These are phyloP conservation scores for Pontoporia blainvillei DNA, from an alignment of 2,113 vertebrate genomes.

Conservation along the genomic window DNA sequence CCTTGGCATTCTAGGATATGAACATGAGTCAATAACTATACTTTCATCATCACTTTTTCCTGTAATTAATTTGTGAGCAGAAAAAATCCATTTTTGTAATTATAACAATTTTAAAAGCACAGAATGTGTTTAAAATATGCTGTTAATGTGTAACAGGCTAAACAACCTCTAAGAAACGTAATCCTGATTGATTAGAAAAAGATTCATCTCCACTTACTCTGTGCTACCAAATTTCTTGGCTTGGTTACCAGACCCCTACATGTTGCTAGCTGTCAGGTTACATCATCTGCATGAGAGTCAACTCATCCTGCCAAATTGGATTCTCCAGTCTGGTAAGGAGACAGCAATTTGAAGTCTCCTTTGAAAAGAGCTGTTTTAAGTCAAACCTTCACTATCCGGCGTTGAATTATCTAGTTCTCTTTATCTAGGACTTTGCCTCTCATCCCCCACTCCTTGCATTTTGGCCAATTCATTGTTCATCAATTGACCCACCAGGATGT, in stretches of 20 bases:
- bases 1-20: not conserved
- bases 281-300: not conserved
- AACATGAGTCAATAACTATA: not conserved
- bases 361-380: conserved; percentile 12
- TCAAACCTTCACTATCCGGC: not conserved
- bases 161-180: not conserved
- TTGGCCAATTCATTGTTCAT: not conserved
- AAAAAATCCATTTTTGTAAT: conserved; percentile 44
- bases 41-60: conserved; percentile 39
- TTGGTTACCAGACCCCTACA: not conserved
- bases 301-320: not conserved
- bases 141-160: conserved; percentile 50
- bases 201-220: not conserved
- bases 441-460: not conserved
- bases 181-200: conserved; percentile 19
- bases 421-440: not conserved
- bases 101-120: conserved; percentile 39
- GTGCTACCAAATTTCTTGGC: not conserved
- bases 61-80: conserved; percentile 39
- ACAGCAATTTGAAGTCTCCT: not conserved
- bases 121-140: conserved; percentile 63
- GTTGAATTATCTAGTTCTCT: not conserved
- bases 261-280: not conserved
- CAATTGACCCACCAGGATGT: not conserved
- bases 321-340: not conserved